Conservation (phyloP, 2,888 invertebrate species). For the Odontocerum albicorne region DNA sequence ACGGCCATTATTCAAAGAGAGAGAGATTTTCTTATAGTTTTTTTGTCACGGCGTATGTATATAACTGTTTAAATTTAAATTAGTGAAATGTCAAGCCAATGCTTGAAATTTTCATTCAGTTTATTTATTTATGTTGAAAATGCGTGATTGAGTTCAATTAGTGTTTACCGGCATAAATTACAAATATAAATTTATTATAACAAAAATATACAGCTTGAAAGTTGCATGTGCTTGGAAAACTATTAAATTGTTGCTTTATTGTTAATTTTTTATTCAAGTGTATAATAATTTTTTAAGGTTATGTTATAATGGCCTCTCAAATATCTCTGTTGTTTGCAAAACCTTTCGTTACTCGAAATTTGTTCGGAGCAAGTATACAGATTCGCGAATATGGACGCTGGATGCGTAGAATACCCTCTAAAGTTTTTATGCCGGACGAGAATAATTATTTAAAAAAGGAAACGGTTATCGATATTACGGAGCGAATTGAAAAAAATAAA, state of each 20-base stretch:
- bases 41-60: too few species aligned
- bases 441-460: slow-evolving; percentile 47
- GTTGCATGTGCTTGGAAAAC: too few species aligned
- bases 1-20: too few species aligned
- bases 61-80: too few species aligned
- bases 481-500: slow-evolving; percentile 14
- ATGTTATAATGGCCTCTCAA: slow-evolving; percentile 14
- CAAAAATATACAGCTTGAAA: too few species aligned
- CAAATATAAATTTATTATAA: too few species aligned
- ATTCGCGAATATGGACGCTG: slow-evolving; percentile 45
- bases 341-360: slow-evolving; percentile 1
- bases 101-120: too few species aligned
- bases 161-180: too few species aligned
- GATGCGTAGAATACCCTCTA: slow-evolving; percentile 55
- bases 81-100: too few species aligned
- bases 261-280: not conserved
- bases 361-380: not conserved
- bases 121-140: too few species aligned
- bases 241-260: not conserved
- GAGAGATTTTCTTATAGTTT: too few species aligned
- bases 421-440: slow-evolving; percentile 55
- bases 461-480: slow-evolving; percentile 46
- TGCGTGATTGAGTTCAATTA: too few species aligned
- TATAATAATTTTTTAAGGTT: slow-evolving; percentile 2
- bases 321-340: not conserved